Base-by-base conservation (phyloP, 2,797 vertebrate species). In the Tamandua tetradactyla region DNA sequence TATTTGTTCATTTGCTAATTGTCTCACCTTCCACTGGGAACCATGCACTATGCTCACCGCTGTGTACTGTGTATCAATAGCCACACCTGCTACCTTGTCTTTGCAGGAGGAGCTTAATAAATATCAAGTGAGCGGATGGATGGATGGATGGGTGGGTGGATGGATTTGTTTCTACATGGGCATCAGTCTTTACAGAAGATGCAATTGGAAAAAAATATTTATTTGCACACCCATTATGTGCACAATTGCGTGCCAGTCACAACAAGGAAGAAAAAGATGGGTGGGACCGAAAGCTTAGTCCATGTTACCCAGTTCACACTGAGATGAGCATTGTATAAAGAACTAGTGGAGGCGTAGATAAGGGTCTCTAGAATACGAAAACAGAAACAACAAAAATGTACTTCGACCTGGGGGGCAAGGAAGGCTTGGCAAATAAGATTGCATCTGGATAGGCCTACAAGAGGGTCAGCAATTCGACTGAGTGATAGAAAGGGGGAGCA, bases 61-160 rank as follows among this genome's bases (percentile, higher is more conserved):
- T 0, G 0, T 40, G 27, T 55, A 30, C 42, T 40, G 5, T 83
- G 44, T 25, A 42, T 55, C 13, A 25, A 0, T 7, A 3, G 14
- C 68, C 68, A 22, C 57, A 40, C 62, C 40, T 88, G 35, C 27
- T 10, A 32, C 47, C 83, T 75, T 20, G 57, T 18, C 68, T 42
- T 23, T 66, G 9, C 1, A 30, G 12, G 10, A 22, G 8, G 11
- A 30, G 20, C 12, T 42, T 86, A 87, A 20, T 81, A 71, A 47
- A 32, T 32, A 8, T 20, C 37, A 55, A 69, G 4, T 47, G 49
- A 75, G 3, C 52, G 9, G 57, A 49, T 62, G 7, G 25, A 42
- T 69, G 27, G 13, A 20, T 27, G 71, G 9, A 12, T n/a, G 11
- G 5, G 17, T 27, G 78, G 9, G 9, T n/a, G 11, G 5, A 9